Conservation (phyloP, 2,113 vertebrate species). For the Tychaedon coryphoeus region DNA sequence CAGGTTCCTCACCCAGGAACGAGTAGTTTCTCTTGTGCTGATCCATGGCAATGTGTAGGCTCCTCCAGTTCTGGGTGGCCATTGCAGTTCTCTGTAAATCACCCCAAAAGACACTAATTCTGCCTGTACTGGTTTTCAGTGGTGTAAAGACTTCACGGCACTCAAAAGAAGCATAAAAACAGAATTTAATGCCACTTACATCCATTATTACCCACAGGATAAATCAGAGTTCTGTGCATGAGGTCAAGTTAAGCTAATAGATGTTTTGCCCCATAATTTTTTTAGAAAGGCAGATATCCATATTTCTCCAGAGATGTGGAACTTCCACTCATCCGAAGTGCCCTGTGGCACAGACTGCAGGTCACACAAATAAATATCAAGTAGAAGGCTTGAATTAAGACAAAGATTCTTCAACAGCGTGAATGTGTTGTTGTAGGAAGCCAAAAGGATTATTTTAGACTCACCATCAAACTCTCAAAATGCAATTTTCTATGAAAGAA, state of each 20-base stretch:
- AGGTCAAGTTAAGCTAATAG: neutral
- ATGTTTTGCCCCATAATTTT: neutral
- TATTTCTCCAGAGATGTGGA: neutral
- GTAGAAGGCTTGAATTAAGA: neutral
- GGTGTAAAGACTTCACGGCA: neutral
- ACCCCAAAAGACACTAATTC: neutral
- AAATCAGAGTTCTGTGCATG: neutral
- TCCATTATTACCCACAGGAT: neutral
- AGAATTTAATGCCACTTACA: neutral
- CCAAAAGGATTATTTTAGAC: neutral
- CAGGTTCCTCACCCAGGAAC: neutral
- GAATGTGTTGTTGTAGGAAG: neutral
- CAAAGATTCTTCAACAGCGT: neutral
- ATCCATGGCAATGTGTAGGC: neutral
- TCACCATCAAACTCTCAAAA: neutral
- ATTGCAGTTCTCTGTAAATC: neutral
- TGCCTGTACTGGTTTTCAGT: neutral
- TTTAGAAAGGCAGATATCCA: neutral
- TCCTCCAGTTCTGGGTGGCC: neutral
- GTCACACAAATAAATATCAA: neutral
- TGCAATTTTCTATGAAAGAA: neutral
- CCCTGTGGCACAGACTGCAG: neutral
- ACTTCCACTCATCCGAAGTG: neutral
- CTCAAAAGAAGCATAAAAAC: neutral
- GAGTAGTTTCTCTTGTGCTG: neutral